Conservation (phyloP, 2,797 vertebrate genomes). For the Acanthurus leucopareius region DNA sequence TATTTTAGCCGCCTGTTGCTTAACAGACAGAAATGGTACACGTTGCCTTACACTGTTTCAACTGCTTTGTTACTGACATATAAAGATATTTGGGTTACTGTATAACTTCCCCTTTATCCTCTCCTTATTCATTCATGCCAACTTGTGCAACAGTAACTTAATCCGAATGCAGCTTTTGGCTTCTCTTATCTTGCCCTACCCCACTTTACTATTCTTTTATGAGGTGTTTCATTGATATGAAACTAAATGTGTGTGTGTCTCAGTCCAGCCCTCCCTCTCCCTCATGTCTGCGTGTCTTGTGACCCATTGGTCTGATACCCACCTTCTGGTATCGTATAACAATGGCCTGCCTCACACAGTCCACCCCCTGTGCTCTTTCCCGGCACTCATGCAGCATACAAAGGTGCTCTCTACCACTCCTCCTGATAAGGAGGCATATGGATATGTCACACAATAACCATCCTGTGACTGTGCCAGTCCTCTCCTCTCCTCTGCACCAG, state of each 20-base stretch:
- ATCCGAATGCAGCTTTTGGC: conserved; percentile 31
- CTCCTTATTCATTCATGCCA: conserved; percentile 19
- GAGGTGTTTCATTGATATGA: conserved; percentile 41
- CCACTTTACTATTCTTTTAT: conserved; percentile 58
- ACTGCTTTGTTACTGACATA: conserved; percentile 13
- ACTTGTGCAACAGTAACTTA: conserved; percentile 37
- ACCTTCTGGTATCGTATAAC: conserved; percentile 82
- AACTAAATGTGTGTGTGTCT: conserved; percentile 38
- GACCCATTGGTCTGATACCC: conserved; percentile 80
- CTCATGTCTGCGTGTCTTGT: conserved; percentile 75
- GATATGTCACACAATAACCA: conserved; percentile 72
- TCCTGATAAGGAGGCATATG: conserved; percentile 68
- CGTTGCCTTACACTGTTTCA: conserved; percentile 21
- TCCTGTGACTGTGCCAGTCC: conserved; percentile 57
- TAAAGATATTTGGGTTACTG: conserved; percentile 19
- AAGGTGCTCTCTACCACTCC: conserved; percentile 76
- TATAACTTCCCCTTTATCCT: neutral
- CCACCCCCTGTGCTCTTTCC: conserved; percentile 67
- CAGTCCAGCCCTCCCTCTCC: conserved; percentile 45
- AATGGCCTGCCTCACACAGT: conserved; percentile 81
- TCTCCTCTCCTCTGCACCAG: conserved; percentile 18
- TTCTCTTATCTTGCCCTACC: conserved; percentile 67
- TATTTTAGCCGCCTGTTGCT: conserved; percentile 34
- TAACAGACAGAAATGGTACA: conserved; percentile 34
- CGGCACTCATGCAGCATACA: conserved; percentile 68